These are phyloP conservation scores for Philonicus albiceps DNA, from an alignment of 2,888 invertebrate species.

Conservation along the genomic window DNA sequence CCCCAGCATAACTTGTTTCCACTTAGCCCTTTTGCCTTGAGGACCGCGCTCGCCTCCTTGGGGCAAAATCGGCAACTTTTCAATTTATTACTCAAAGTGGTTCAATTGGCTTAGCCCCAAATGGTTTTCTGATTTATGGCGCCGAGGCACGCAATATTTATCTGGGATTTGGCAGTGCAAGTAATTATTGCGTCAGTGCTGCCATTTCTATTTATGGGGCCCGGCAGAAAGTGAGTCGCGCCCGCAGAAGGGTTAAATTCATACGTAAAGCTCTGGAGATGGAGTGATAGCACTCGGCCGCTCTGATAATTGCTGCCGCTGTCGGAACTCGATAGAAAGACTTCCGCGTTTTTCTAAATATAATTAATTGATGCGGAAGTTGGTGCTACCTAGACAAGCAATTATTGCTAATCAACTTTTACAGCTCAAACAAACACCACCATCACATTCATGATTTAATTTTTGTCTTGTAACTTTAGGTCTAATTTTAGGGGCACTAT, in stretches of 20 bases:
- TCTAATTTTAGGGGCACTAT: background rate
- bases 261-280: constrained; percentile 2
- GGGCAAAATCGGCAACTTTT: constrained; percentile 55
- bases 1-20: constrained; percentile 13
- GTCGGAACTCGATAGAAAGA: background rate
- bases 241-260: constrained; percentile 32
- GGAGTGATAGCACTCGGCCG: background rate
- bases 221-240: background rate
- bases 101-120: constrained; percentile 56
- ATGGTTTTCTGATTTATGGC: constrained; percentile 59
- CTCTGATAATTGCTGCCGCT: background rate
- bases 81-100: constrained; percentile 57
- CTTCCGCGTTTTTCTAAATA: background rate
- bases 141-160: constrained; percentile 57
- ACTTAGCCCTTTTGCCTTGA: constrained; percentile 38
- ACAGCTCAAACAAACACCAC: background rate
- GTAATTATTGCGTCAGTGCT: constrained; percentile 48
- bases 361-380: background rate
- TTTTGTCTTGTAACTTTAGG: background rate
- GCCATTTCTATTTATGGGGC: constrained; percentile 46
- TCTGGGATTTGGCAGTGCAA: constrained; percentile 46
- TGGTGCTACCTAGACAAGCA: background rate
- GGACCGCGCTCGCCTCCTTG: constrained; percentile 32
- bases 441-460: background rate
- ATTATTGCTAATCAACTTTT: background rate